A percentile compares a stretch with the other conserved stretches of the same genome.
phyloP scores from a whole-genome alignment of 2,888 invertebrate genomes.

The Acronicta psi region DNA sequence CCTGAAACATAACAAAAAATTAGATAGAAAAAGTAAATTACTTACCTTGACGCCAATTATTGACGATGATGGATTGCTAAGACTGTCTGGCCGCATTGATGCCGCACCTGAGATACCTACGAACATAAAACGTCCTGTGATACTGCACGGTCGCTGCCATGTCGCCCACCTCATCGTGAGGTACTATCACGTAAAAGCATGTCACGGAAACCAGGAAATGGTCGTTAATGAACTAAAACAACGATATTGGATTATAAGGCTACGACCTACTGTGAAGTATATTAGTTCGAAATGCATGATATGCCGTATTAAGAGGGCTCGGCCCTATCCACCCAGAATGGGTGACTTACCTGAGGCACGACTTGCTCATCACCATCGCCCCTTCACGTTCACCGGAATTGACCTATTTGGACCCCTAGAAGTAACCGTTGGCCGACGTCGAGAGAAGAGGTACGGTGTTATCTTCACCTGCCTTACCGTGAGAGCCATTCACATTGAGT shows the following conservation, averaged over 20 bases:
- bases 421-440: slow-evolving; percentile 28
- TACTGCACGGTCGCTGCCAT: slow-evolving; percentile 9
- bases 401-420: slow-evolving; percentile 44
- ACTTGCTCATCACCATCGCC: slow-evolving; percentile 1
- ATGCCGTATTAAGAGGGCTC: slow-evolving; percentile 8
- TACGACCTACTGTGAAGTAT: slow-evolving; percentile 37
- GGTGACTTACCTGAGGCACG: slow-evolving; percentile 20
- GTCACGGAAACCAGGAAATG: slow-evolving; percentile 35
- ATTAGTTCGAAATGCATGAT: slow-evolving; percentile 15
- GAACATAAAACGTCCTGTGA: slow-evolving; percentile 7
- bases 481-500: slow-evolving; percentile 46
- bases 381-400: slow-evolving; percentile 8
- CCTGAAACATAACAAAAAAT: slow-evolving; percentile 10
- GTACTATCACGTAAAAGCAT: slow-evolving; percentile 32
- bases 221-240: slow-evolving; percentile 48
- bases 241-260: slow-evolving; percentile 44
- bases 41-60: too few relatives aligned
- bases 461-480: slow-evolving; percentile 50
- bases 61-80: too few relatives aligned
- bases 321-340: slow-evolving; percentile 10
- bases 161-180: slow-evolving; percentile 18
- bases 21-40: too few relatives aligned
- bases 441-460: slow-evolving; percentile 38
- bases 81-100: too few relatives aligned
- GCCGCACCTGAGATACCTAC: background rate